Percentiles rank a stretch among this genome's conserved stretches.
Evolutionary conservation across 2,888 invertebrate species (phyloP).

Genomic region (Plagodis dolabraria): DNA sequence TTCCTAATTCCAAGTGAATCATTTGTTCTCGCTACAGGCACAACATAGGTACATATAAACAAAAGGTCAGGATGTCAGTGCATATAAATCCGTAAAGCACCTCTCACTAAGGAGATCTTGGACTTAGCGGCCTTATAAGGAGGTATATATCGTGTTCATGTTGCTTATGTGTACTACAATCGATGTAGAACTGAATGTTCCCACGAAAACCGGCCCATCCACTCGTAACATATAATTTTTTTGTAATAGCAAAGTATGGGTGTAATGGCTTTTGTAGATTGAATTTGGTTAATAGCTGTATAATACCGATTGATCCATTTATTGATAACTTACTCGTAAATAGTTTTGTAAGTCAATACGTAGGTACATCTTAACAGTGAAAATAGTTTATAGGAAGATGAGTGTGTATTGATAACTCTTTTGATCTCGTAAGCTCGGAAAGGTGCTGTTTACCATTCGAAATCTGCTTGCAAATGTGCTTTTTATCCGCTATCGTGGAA

Average conservation of each 20-base stretch:
- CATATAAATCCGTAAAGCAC: neutral
- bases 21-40: too few relatives aligned
- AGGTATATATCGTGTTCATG: slow-evolving; percentile 19
- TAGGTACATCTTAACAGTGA: too few relatives aligned
- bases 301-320: slow-evolving; percentile 14
- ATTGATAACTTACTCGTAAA: slow-evolving; percentile 3
- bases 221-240: slow-evolving; percentile 51
- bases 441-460: too few relatives aligned
- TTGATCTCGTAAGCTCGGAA: too few relatives aligned
- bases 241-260: slow-evolving; percentile 40
- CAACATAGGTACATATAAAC: neutral
- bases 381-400: too few relatives aligned
- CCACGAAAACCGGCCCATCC: slow-evolving; percentile 58
- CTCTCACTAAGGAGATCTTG: slow-evolving; percentile 44
- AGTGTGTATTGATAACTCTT: too few relatives aligned
- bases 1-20: too few relatives aligned
- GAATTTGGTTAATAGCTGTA: slow-evolving; percentile 19
- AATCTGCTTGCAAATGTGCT: too few relatives aligned
- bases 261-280: slow-evolving; percentile 18
- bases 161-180: neutral
- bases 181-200: slow-evolving; percentile 49
- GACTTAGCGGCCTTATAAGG: slow-evolving; percentile 47
- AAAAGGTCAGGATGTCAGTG: neutral
- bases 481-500: too few relatives aligned
- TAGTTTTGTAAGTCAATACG: too few relatives aligned